Percentiles rank a stretch among this genome's conserved stretches.
These are phyloP conservation scores for Ormyrus pomaceus DNA, from an alignment of 2,888 invertebrate species.

Conservation along the genomic window DNA sequence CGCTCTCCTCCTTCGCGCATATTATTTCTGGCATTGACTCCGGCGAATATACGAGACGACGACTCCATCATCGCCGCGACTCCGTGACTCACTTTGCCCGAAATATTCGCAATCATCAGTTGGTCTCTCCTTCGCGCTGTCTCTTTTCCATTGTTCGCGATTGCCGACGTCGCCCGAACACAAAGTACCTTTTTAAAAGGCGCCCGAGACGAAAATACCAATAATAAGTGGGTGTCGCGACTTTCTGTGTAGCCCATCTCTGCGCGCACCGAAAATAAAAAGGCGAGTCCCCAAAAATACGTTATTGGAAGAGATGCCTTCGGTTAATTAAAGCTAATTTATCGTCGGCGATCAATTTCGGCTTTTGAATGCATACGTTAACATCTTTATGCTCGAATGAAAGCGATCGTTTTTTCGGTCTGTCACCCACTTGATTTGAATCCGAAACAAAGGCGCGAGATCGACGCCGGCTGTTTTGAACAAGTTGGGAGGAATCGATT, in stretches of 20 bases:
- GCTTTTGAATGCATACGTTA: conserved; percentile 4
- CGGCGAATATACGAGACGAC: conserved; percentile 61
- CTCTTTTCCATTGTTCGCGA: conserved; percentile 57
- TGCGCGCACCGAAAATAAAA: neutral
- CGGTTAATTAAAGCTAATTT: conserved; percentile 23
- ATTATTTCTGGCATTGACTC: conserved; percentile 74
- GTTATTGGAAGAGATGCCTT: neutral
- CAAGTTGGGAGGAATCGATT: conserved; percentile 33
- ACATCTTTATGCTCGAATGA: conserved; percentile 1
- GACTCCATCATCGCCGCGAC: conserved; percentile 63
- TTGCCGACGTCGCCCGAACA: conserved; percentile 8
- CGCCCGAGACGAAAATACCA: conserved; percentile 30
- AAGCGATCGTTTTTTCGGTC: neutral
- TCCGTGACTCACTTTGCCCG: conserved; percentile 68
- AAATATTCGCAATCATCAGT: conserved; percentile 65
- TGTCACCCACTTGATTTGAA: conserved; percentile 3
- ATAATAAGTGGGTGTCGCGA: conserved; percentile 28
- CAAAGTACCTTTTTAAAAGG: conserved; percentile 37
- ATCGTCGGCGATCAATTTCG: conserved; percentile 25
- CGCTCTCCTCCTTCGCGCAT: conserved; percentile 57
- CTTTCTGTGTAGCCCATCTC: neutral
- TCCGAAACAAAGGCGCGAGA: neutral
- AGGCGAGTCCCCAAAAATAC: conserved; percentile 8
- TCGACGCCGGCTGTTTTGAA: conserved; percentile 28
- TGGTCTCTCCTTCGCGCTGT: conserved; percentile 28